Conservation (phyloP, 2,113 vertebrate species). For the Anthoscopus minutus region DNA sequence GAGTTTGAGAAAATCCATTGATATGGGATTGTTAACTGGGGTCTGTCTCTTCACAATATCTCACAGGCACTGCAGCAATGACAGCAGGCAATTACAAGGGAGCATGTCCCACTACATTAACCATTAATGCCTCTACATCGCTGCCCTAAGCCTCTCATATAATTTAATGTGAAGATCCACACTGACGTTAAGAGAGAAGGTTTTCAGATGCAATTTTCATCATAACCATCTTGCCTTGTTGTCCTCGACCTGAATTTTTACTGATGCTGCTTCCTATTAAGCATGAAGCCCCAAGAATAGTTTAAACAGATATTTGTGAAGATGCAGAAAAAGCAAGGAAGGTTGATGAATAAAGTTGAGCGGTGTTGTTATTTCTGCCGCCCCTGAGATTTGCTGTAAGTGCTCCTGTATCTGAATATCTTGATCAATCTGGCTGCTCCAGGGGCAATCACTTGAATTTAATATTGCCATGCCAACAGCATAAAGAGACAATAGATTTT, state of each 20-base stretch:
- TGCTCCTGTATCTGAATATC: not conserved
- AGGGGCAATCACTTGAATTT: not conserved
- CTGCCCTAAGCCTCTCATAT: constrained; percentile 9
- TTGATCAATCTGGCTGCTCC: not conserved
- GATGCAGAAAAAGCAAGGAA: not conserved
- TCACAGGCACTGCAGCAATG: not conserved
- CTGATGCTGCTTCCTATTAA: constrained; percentile 14
- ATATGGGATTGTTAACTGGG: not conserved
- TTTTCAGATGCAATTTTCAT: constrained; percentile 54
- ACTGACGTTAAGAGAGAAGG: constrained; percentile 1
- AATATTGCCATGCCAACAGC: not conserved
- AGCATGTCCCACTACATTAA: not conserved
- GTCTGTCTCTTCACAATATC: not conserved
- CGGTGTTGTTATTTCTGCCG: not conserved
- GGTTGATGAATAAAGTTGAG: not conserved
- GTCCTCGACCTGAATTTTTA: constrained; percentile 1
- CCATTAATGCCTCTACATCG: not conserved
- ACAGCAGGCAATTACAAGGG: constrained; percentile 28
- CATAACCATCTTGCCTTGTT: not conserved
- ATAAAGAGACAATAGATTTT: not conserved
- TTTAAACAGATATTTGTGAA: not conserved
- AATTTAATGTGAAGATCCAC: not conserved
- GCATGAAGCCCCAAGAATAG: not conserved
- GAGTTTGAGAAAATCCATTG: not conserved
- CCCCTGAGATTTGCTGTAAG: not conserved